Base-by-base conservation (phyloP, 2,797 vertebrate species). In the Fratercula arctica region DNA sequence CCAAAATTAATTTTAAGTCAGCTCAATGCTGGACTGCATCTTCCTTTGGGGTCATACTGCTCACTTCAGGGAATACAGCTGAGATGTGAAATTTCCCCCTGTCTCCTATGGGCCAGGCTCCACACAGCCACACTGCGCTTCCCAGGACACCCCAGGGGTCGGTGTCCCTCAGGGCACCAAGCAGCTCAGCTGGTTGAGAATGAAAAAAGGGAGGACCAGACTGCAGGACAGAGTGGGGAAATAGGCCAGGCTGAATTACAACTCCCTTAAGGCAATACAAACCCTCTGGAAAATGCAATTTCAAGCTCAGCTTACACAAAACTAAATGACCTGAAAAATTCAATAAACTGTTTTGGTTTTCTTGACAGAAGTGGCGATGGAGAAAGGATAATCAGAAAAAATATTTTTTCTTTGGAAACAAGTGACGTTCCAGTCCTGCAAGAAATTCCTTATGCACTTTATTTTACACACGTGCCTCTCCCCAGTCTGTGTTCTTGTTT, bases 291-390 rank as follows among this genome's bases (percentile, higher is more conserved):
- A 96, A 96, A 96, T 26, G 53, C 68, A 85, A 68, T 96, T 95
- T 93, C 92, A 91, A 81, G 67, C 78, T 67, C 79, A 94, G 90
- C 57, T 94, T 93, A 95, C 75, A 85, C 54, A 63, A 91, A 96
- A 94, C 75, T 89, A 96, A 97, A 96, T 92, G 81, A 92, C 87
- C 94, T 92, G 85, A 96, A 96, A 91, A 97, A 96, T 96, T 95
- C 95, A 95, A 94, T 93, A 95, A 91, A 96, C 68, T 92, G 79
- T 33, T 95, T 87, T 74, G 51, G 75, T 95, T 94, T 96, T 89
- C 93, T 81, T 75, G 73, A 75, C 87, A 68, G 82, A 93, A 87
- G 31, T 33, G 18, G 12, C 35, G 69, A 91, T 26, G 25, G 13
- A 88, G 41, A 56, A 94, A 93, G 41, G 33, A 85, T 90, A 95